Percentiles rank a stretch among this genome's conserved stretches.
These are phyloP conservation scores for Danio tinwini DNA, from an alignment of 2,797 vertebrate genomes.

Conservation along the genomic window DNA sequence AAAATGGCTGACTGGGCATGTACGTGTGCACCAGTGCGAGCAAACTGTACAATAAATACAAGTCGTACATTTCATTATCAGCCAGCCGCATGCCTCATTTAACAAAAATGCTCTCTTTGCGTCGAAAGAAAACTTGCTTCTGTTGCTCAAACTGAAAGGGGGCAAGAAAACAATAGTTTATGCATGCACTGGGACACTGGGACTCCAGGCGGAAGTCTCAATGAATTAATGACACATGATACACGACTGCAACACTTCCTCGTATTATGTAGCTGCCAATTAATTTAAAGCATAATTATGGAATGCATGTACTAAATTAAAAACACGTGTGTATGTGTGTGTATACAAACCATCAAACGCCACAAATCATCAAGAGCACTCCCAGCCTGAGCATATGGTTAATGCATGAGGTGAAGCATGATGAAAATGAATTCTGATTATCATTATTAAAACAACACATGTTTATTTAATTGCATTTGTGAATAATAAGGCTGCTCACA, in stretches of 20 bases:
- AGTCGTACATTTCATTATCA: conserved; percentile 36
- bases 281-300: conserved; percentile 34
- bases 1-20: conserved; percentile 18
- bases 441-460: conserved; percentile 53
- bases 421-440: conserved; percentile 49
- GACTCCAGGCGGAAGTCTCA: conserved; percentile 13
- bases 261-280: conserved; percentile 18
- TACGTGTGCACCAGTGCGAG: conserved; percentile 1
- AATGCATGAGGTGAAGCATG: conserved; percentile 42
- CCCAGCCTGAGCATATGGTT: conserved; percentile 40
- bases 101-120: conserved; percentile 33
- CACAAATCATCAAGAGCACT: conserved; percentile 32
- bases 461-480: conserved; percentile 52
- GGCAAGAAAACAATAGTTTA: conserved; percentile 19
- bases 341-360: conserved; percentile 41
- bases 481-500: conserved; percentile 48
- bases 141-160: conserved; percentile 13
- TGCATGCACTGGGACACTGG: conserved; percentile 39
- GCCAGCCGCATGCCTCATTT: conserved; percentile 19
- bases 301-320: conserved; percentile 20
- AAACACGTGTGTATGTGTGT: background rate
- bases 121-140: conserved; percentile 27
- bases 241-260: background rate
- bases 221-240: conserved; percentile 30
- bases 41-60: conserved; percentile 29